Base-by-base conservation (phyloP, 2,797 vertebrate species). In the Pseudocheirus occidentalis region DNA sequence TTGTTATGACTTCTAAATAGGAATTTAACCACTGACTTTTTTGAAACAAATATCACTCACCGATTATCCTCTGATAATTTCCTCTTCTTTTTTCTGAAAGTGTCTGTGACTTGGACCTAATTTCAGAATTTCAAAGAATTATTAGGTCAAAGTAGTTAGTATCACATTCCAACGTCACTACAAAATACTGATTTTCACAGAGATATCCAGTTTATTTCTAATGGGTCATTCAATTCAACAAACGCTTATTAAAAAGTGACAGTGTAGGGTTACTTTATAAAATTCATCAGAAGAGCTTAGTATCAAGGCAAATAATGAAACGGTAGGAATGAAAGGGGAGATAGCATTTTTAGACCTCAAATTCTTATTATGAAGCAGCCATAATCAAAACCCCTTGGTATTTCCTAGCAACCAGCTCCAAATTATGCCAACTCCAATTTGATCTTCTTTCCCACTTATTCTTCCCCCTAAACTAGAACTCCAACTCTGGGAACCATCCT, bases 51-150 rank as follows among this genome's bases (percentile, higher is more conserved):
- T 3, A 55, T 0, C 0, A 27, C 98, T 98, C 97, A 99, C 99
- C 99, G 21, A 50, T 12, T 99, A 89, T 98, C 98, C 95, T 99
- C 99, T 81, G 98, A 98, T 21, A 96, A 97, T 94, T 98, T 99
- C 97, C 98, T 99, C 97, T 98, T 98, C 96, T 98, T 99, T 92
- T 98, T 99, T 97, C 99, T 99, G 14, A 98, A 93, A 95, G 97
- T 92, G 93, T 97, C 98, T 95, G 95, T 89, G 95, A 98, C 98
- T 40, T 58, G 97, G 92, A 97, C 98, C 97, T 98, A 52, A 9
- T 96, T 97, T 97, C 94, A 96, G 94, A 98, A 95, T 62, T 97
- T 55, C 92, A 95, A 58, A 66, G 53, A 87, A 97, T 0, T 90
- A 0, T 0, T 12, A 59, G 91, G 94, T 97, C 55, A 29, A 90